Evolutionary conservation across 2,888 invertebrate species (phyloP).

Genomic region (Sympetrum striolatum): DNA sequence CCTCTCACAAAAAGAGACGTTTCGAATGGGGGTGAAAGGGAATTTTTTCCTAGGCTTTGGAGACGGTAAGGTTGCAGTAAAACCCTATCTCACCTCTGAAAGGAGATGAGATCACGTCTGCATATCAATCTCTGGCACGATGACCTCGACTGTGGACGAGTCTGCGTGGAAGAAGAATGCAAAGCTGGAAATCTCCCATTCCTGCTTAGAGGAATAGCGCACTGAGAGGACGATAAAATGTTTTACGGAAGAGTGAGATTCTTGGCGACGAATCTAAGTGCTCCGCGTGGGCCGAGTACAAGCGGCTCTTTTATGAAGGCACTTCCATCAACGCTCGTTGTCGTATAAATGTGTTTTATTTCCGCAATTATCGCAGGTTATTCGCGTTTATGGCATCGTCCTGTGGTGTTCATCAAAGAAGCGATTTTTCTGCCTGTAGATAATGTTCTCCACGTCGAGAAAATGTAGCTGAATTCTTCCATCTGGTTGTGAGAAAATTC

Average conservation of each 20-base stretch:
- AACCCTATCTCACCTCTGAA: neutral
- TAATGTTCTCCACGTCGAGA: too few relatives aligned
- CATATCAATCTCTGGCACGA: neutral
- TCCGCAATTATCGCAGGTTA: neutral
- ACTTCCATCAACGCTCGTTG: neutral
- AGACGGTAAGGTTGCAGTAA: neutral
- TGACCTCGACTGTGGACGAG: neutral
- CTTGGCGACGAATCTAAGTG: too few relatives aligned
- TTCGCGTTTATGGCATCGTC: too few relatives aligned
- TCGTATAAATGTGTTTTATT: neutral
- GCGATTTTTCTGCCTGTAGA: too few relatives aligned
- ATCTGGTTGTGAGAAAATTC: too few relatives aligned
- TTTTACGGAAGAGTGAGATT: neutral
- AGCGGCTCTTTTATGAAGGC: too few relatives aligned
- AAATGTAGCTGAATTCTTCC: too few relatives aligned
- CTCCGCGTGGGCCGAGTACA: too few relatives aligned
- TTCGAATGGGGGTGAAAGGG: too few relatives aligned
- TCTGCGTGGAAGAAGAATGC: neutral
- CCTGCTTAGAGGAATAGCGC: neutral
- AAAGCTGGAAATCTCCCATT: neutral
- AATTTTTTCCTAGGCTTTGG: neutral
- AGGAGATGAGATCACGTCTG: neutral
- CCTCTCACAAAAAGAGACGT: too few relatives aligned
- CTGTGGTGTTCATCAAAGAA: too few relatives aligned
- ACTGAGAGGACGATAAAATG: neutral